These are phyloP conservation scores for Clarias pachynema DNA, from an alignment of 2,797 vertebrate genomes.

Conservation along the genomic window DNA sequence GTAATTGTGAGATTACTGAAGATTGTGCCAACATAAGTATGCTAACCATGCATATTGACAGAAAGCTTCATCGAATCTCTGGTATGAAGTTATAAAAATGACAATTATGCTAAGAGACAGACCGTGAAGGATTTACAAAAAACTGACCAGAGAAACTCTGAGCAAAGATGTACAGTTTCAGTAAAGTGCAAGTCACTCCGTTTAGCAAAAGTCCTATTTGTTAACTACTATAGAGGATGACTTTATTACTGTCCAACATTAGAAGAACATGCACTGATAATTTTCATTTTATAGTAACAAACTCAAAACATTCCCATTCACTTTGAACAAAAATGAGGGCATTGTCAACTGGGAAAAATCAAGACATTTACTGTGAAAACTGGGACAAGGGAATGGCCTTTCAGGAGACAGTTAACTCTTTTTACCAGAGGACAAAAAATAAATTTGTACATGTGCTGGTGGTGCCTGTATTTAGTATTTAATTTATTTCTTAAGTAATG, in stretches of 20 bases:
- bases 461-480: too few relatives aligned
- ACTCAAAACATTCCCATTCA: neutral
- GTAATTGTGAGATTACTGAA: conserved; percentile 67
- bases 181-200: neutral
- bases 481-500: too few relatives aligned
- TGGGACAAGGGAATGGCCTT: neutral
- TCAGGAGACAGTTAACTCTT: neutral
- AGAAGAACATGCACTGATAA: neutral
- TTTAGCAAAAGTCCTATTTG: neutral
- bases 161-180: neutral
- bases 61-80: conserved; percentile 28
- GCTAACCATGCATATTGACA: conserved; percentile 27
- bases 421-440: neutral
- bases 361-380: neutral
- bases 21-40: conserved; percentile 59
- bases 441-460: too few relatives aligned
- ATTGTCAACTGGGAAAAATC: neutral
- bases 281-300: too few relatives aligned
- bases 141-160: neutral
- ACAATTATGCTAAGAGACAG: neutral
- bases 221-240: neutral
- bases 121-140: neutral
- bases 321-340: neutral
- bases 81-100: conserved; percentile 22
- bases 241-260: neutral